phyloP scores from a whole-genome alignment of 2,888 invertebrate species.

The Entomobrya multifasciata region DNA sequence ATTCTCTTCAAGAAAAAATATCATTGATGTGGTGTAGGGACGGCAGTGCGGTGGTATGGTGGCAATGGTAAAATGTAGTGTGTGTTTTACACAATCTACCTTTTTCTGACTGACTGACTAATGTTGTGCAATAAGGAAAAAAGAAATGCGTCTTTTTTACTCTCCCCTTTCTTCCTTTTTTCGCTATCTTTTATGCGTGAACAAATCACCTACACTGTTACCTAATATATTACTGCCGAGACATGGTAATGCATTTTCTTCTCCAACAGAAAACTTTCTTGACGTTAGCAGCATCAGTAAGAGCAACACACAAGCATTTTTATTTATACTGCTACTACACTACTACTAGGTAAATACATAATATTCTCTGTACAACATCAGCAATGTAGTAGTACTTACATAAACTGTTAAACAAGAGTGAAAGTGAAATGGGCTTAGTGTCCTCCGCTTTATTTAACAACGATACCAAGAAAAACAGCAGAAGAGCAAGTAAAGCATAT shows the following conservation, averaged over 20 bases:
- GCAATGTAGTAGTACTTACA: not conserved
- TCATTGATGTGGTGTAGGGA: constrained; percentile 35
- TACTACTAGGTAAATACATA: not conserved
- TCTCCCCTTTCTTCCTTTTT: constrained; percentile 40
- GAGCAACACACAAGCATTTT: not conserved
- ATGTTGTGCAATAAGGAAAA: constrained; percentile 67
- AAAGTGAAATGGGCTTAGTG: constrained; percentile 46
- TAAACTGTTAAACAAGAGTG: constrained; percentile 35
- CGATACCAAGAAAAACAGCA: not conserved
- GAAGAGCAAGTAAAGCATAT: not conserved
- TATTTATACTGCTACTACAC: not conserved
- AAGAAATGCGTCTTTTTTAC: constrained; percentile 59
- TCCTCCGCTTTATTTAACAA: constrained; percentile 22
- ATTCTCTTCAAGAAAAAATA: not conserved
- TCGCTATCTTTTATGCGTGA: constrained; percentile 69
- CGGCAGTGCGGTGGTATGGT: not conserved
- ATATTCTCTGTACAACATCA: not conserved
- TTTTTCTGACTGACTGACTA: constrained; percentile 61
- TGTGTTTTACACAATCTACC: not conserved
- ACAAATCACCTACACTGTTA: constrained; percentile 74
- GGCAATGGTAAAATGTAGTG: constrained; percentile 2
- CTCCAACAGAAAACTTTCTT: constrained; percentile 26
- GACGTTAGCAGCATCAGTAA: not conserved
- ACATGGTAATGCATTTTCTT: constrained; percentile 56
- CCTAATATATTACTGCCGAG: constrained; percentile 68